Evolutionary conservation across 2,113 vertebrate species (phyloP), one percentile per base, ranked within the genome.

Genomic region (Loxodonta africana): DNA sequence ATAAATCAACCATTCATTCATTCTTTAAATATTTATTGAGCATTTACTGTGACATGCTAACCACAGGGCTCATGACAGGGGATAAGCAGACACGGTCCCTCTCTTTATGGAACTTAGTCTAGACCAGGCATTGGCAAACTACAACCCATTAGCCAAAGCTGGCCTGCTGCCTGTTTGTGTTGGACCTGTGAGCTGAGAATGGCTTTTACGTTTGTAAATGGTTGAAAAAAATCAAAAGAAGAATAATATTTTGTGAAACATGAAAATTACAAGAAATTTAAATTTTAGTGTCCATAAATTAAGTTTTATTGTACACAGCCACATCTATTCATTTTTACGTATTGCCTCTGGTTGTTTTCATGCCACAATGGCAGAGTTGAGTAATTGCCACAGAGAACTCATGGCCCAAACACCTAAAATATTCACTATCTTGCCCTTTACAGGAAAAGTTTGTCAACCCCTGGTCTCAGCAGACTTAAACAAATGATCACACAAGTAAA

Each of bases 11-110:
- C 53, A 80, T 91, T 93, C 57, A 94, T 74, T 80, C 63, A 76
- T 46, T 87, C 60, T 73, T 83, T 88, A 95, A 95, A 96, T 95
- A 93, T 91, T 96, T 92, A 95, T 67, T 74, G 77, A 96, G 76
- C 33, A 9, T 2, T 20, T 37, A 57, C 80, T 77, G 6, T 46
- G 83, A 77, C 37, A 73, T 81, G 44, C 33, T 90, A 81, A 96
- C 65, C 73, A 71, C 60, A 80, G 78, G 73, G 23, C 63, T 93
- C 85, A n/a, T 11, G 41, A 78, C 63, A 90, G 23, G 63, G 65
- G 65, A 28, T 69, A 78, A 91, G 93, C 62, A 96, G 83, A 80
- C 65, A 57, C 0, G 1, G 48, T 33, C 30, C 51, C 20, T 81
- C 80, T 76, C 14, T 90, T 37, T 62, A 33, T 30, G n/a, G 57